Percentiles rank a stretch among this genome's conserved stretches.
Evolutionary conservation across 2,888 invertebrate genomes (phyloP).

Genomic region (Drosophila pullipes): DNA sequence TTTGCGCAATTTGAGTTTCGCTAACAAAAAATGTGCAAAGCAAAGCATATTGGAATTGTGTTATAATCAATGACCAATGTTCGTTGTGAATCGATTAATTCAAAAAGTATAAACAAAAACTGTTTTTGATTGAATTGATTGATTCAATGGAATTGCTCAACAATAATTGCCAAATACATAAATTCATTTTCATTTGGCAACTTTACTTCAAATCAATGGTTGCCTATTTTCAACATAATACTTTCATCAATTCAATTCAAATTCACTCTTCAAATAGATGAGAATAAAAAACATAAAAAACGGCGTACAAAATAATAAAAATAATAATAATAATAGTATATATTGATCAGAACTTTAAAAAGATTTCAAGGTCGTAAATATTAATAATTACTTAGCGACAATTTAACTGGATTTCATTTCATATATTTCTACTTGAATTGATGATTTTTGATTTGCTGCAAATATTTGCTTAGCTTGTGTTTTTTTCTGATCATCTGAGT

Average conservation of each 20-base stretch:
- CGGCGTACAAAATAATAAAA: background rate
- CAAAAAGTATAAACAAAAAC: background rate
- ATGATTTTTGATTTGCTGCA: background rate
- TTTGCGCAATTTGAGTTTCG: conserved; percentile 32
- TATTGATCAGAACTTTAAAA: background rate
- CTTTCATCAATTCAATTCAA: background rate
- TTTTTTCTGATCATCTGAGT: background rate
- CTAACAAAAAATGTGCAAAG: conserved; percentile 18
- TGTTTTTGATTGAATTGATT: background rate
- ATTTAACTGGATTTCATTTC: background rate
- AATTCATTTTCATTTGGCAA: background rate
- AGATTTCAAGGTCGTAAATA: background rate
- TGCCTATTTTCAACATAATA: background rate
- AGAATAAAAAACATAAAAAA: background rate
- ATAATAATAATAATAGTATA: background rate
- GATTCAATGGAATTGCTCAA: background rate
- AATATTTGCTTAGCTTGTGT: background rate
- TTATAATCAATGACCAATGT: conserved; percentile 17
- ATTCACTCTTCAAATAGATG: background rate
- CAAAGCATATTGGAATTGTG: conserved; percentile 19
- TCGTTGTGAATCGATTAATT: conserved; percentile 30
- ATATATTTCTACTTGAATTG: background rate
- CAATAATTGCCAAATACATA: background rate
- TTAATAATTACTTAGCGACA: background rate
- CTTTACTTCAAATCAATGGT: background rate